Evolutionary conservation across 2,888 invertebrate genomes (phyloP).

Genomic region (Cabera pusaria): DNA sequence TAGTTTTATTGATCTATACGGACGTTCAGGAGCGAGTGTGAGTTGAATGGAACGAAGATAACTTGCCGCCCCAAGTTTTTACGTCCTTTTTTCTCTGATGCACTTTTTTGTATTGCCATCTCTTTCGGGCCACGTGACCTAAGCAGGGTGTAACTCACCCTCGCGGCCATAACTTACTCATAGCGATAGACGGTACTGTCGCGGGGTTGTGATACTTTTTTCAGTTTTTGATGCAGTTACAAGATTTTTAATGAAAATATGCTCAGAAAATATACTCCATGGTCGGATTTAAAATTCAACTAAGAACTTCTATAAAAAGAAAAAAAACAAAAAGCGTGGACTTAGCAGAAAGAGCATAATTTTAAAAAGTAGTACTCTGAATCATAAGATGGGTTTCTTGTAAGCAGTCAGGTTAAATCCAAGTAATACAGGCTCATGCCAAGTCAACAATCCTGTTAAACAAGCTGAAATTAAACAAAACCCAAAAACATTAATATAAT

Average conservation of each 20-base stretch:
- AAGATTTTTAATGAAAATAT: no score
- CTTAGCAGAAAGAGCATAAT: no score
- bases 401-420: no score
- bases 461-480: conserved; percentile 29
- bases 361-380: no score
- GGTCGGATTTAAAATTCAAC: no score
- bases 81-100: conserved; percentile 55
- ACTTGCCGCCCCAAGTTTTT: conserved; percentile 79
- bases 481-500: conserved; percentile 51
- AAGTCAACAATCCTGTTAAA: conserved; percentile 3
- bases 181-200: conserved; percentile 82
- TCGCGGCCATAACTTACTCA: conserved; percentile 83
- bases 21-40: conserved; percentile 82
- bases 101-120: conserved; percentile 56
- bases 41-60: conserved; percentile 84
- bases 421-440: no score
- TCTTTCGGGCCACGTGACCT: conserved; percentile 79
- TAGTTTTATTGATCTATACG: conserved; percentile 85
- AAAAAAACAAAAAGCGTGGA: no score
- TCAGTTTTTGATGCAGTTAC: background rate
- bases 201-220: conserved; percentile 62
- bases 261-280: no score
- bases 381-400: no score
- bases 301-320: no score
- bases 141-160: conserved; percentile 84